Evolutionary conservation across 2,888 invertebrate genomes (phyloP).

Genomic region (Drosophila rubida): DNA sequence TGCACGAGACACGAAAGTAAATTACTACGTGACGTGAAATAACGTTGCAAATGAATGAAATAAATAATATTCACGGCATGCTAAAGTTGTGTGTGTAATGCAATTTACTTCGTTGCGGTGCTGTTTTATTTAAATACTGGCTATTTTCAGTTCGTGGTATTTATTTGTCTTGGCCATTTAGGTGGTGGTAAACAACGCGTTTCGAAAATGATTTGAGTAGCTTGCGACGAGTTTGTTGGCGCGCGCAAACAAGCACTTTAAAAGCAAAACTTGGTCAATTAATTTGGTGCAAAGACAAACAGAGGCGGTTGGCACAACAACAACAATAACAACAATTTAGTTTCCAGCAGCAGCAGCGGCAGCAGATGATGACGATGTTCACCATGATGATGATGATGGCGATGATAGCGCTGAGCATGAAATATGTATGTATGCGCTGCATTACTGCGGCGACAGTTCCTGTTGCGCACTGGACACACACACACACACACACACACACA

Average conservation of each 20-base stretch:
- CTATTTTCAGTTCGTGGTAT: too few relatives aligned
- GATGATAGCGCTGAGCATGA: constrained; percentile 24
- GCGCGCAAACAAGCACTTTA: constrained; percentile 8
- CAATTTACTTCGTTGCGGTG: too few relatives aligned
- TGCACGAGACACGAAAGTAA: too few relatives aligned
- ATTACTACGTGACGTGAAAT: too few relatives aligned
- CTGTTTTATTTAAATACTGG: too few relatives aligned
- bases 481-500: constrained; percentile 1
- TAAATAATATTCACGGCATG: too few relatives aligned
- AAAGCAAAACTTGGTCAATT: constrained; percentile 66
- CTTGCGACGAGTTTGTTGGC: constrained; percentile 11
- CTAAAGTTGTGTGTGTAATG: too few relatives aligned
- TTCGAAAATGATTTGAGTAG: background rate
- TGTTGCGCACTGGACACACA: constrained; percentile 36
- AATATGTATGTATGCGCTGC: constrained; percentile 32
- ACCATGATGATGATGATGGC: constrained; percentile 6
- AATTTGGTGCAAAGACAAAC: constrained; percentile 49
- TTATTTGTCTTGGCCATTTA: background rate
- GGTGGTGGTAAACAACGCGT: background rate
- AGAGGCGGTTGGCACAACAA: constrained; percentile 1
- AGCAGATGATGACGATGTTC: constrained; percentile 10
- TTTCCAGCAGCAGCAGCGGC: background rate
- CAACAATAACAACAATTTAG: constrained; percentile 4
- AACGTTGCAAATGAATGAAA: too few relatives aligned
- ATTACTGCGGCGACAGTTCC: constrained; percentile 37